phyloP scores from a whole-genome alignment of 2,888 invertebrate species.

The Thymelicus acteon region DNA sequence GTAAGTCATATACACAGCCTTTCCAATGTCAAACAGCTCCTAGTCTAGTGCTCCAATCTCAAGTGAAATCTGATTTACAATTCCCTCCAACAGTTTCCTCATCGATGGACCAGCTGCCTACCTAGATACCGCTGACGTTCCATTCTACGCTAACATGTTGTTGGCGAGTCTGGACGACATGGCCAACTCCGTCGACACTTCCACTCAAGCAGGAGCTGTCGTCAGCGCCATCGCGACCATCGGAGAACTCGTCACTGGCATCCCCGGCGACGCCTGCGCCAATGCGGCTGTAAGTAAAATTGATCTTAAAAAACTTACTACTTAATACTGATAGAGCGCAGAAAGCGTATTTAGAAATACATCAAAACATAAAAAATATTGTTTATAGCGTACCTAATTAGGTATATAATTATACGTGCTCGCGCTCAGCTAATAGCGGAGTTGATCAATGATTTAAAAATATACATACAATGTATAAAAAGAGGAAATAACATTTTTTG shows the following conservation, averaged over 20 bases:
- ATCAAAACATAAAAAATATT: no score
- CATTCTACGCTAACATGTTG: constrained; percentile 51
- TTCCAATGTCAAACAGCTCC: no score
- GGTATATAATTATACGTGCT: no score
- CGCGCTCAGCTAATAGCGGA: no score
- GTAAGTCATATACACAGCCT: no score
- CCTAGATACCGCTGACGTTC: constrained; percentile 58
- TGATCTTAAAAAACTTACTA: not conserved
- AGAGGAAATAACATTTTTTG: no score
- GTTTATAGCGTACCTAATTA: no score
- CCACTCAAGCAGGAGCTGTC: constrained; percentile 54
- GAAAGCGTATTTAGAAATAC: no score
- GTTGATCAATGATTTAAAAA: no score
- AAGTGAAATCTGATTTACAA: not conserved
- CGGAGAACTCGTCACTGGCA: constrained; percentile 54
- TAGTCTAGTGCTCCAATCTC: not conserved
- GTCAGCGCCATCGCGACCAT: constrained; percentile 53
- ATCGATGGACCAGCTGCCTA: constrained; percentile 49
- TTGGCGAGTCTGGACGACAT: constrained; percentile 51
- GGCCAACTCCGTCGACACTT: constrained; percentile 46
- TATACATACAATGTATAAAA: no score
- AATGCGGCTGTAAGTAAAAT: constrained; percentile 61
- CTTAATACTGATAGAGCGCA: no score
- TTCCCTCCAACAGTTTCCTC: constrained; percentile 43
- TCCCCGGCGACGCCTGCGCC: constrained; percentile 64